Evolutionary conservation across 2,888 invertebrate species (phyloP).

Genomic region (Hydrotaea cyrtoneurina): DNA sequence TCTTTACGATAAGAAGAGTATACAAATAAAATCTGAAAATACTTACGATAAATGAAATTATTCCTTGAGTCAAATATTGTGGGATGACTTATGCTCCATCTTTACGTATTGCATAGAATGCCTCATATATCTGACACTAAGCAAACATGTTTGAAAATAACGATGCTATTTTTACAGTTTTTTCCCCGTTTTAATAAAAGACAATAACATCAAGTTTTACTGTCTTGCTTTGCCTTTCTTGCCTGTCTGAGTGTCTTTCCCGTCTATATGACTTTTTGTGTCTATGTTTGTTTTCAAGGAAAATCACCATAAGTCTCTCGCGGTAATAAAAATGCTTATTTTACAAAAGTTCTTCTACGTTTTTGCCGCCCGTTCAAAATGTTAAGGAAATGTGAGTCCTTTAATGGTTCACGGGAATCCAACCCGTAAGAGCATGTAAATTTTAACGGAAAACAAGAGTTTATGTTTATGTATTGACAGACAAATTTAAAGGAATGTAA

Average conservation of each 20-base stretch:
- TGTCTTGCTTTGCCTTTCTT: slow-evolving; percentile 13
- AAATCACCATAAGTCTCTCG: slow-evolving; percentile 77
- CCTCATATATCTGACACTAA: slow-evolving; percentile 26
- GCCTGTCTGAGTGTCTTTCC: slow-evolving; percentile 20
- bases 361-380: slow-evolving; percentile 28
- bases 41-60: no score
- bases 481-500: slow-evolving; percentile 37
- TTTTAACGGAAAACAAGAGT: slow-evolving; percentile 18
- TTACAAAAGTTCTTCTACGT: slow-evolving; percentile 42
- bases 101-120: no score
- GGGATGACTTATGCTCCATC: no score
- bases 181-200: not conserved
- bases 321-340: slow-evolving; percentile 74
- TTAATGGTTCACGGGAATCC: slow-evolving; percentile 32
- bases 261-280: slow-evolving; percentile 42
- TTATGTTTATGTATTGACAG: slow-evolving; percentile 20
- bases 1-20: no score
- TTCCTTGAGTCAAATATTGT: no score
- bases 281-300: slow-evolving; percentile 66
- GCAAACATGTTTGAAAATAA: slow-evolving; percentile 60
- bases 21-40: no score
- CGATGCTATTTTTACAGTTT: slow-evolving; percentile 58
- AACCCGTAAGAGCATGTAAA: slow-evolving; percentile 26
- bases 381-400: slow-evolving; percentile 8
- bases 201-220: slow-evolving; percentile 50